Evolutionary conservation across 2,888 invertebrate genomes (phyloP), one percentile per base, ranked within the genome.

Genomic region (Yponomeuta cagnagella): DNA sequence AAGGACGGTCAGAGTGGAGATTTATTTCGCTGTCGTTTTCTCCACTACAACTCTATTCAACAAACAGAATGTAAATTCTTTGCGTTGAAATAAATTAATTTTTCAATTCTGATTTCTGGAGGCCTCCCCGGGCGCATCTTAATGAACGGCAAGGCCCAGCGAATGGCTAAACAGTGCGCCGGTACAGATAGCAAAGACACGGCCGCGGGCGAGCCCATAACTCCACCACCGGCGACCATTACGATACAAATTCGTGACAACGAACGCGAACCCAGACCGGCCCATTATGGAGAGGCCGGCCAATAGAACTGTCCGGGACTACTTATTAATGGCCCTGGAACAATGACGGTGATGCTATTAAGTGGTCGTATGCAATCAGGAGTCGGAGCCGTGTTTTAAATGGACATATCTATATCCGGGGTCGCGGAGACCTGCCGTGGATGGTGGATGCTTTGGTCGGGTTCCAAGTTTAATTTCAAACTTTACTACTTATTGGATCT

Each of bases 291-390:
- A 80, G 78, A 76, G 80, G 77, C 76, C 80, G 75, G 52, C 86
- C 89, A 87, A 89, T 90, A 88, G 86, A 89, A 87, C 87, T 88
- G 88, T 89, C 88, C 78, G 76, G 75, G 43, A 48, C 76, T 79
- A 80, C 85, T 89, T 90, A 91, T 91, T 90, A 90, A 92, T 87
- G 88, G 84, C 80, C 77, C 75, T 76, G 79, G 83, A 87, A 89
- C 90, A 90, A 89, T 89, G 86, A 87, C 82, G 82, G 84, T 88
- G 88, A 89, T 86, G 87, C 85, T 85, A 90, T 91, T 88, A 90
- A 88, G 85, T 72, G 72, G 72, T 71, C 71, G 71, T 65, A 48
- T 68, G 79, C 78, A 79, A 83, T 83, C 81, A 79, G 82, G 80
- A 3, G 33, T 8, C 70, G 15, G 33, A 15, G 63, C 33, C 52